phyloP scores from a whole-genome alignment of 2,888 invertebrate species.

The Cantharis nigra region DNA sequence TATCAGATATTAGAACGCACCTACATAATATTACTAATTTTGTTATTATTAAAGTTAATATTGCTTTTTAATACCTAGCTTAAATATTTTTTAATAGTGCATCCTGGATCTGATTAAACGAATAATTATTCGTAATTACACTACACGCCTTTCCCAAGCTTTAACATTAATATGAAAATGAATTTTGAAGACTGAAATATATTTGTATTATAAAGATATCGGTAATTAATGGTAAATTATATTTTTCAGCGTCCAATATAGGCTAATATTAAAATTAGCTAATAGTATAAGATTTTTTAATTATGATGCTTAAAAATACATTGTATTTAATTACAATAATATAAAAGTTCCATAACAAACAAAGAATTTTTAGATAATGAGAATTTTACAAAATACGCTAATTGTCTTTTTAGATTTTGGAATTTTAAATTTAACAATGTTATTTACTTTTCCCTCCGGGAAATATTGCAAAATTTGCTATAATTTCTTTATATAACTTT shows the following conservation, averaged over 20 bases:
- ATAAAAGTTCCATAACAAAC: neutral
- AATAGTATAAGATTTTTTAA: neutral
- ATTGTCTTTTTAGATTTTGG: neutral
- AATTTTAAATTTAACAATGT: neutral
- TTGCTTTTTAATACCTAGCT: neutral
- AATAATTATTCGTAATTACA: conserved; percentile 21
- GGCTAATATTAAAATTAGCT: neutral
- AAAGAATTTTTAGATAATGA: neutral
- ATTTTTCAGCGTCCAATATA: conserved; percentile 3
- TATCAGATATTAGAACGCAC: neutral
- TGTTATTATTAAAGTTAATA: neutral
- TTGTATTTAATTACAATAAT: neutral
- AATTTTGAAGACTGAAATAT: conserved; percentile 33
- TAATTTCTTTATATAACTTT: neutral
- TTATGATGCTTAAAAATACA: neutral
- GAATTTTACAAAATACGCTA: neutral
- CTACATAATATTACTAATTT: neutral
- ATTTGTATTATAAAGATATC: conserved; percentile 9
- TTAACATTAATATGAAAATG: conserved; percentile 30
- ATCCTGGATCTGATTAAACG: conserved; percentile 36
- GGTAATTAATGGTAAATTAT: neutral
- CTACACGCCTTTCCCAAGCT: conserved; percentile 38
- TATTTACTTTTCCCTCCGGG: neutral
- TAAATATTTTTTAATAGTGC: neutral
- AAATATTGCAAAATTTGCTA: neutral